phyloP scores from a whole-genome alignment of 2,113 vertebrate species.

The Regulus satrapa region DNA sequence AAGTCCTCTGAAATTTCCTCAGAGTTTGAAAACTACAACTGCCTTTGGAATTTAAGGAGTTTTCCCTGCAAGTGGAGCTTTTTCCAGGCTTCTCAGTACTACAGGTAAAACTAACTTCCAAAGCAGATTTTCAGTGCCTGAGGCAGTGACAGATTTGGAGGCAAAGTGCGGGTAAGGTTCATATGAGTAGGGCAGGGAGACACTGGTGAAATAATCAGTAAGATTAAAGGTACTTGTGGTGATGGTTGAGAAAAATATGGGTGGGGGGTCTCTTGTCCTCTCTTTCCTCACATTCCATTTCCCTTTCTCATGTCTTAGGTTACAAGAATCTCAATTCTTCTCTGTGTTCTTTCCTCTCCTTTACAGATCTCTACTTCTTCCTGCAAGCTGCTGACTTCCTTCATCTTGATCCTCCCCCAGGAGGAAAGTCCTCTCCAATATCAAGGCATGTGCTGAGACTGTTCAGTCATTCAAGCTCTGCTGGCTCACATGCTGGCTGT shows the following conservation, averaged over 20 bases:
- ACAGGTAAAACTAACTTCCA: not conserved
- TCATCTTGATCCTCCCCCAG: not conserved
- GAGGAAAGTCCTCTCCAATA: not conserved
- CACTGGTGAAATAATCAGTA: not conserved
- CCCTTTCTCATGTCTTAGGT: not conserved
- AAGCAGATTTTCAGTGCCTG: not conserved
- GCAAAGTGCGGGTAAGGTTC: not conserved
- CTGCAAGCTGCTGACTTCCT: not conserved
- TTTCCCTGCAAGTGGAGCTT: not conserved
- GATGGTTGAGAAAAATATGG: not conserved
- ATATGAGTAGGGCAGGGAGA: not conserved
- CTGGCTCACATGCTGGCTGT: not conserved
- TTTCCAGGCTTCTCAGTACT: not conserved
- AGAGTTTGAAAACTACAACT: not conserved
- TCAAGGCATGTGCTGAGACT: not conserved
- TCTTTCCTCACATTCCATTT: not conserved
- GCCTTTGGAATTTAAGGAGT: not conserved
- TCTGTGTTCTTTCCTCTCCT: not conserved
- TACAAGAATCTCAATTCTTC: not conserved
- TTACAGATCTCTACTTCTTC: not conserved
- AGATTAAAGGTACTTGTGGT: not conserved
- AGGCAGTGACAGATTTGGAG: not conserved
- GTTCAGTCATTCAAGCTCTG: not conserved
- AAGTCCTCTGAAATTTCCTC: not conserved
- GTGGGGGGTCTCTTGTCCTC: not conserved